Evolutionary conservation across 2,888 invertebrate genomes (phyloP), one percentile per base, ranked within the genome.

Genomic region (Dicycla oo): DNA sequence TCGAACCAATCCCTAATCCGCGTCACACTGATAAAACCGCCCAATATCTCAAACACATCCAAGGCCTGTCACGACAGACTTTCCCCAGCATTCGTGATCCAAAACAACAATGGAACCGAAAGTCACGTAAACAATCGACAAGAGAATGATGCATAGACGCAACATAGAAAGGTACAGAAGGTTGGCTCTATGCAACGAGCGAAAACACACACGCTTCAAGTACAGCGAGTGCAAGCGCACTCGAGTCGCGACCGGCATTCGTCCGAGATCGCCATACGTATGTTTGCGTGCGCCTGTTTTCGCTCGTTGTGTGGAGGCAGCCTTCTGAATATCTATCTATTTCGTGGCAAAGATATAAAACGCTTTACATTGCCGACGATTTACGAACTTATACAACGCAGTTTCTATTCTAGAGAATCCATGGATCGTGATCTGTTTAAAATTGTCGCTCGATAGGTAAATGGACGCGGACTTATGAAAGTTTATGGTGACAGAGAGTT

Each of bases 381-480:
- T 85, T 83, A 82, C 70, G 85, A 82, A 63, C 63, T n/a, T 64
- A 67, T 69, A 65, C 43, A 66, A 30, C 49, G 57, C 38, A 53
- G 51, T 75, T 75, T 76, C 83, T 72, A 80, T 77, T 69, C 80
- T 60, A 54, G 34, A 54, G 65, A 66, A 67, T 51, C 72, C 68
- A 56, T 71, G 80, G 83, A 68, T 85, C 80, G 83, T 84, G 85
- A 85, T 85, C 80, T 84, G 83, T 85, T 84, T 85, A 73, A 85
- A 85, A 83, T 85, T 78, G 85, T 78, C 73, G 73, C 70, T 69
- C 23, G 57, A 79, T 74, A 75, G 65, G 76, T 75, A 84, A 79
- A 74, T 61, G 76, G 51, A 68, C 61, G 75, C 45, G 53, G 66
- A 82, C 69, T 80, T 75, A 82, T 73, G 82, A 69, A 62, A 65